A percentile compares a stretch with the other conserved stretches of the same genome.
Conservation (phyloP, 2,888 invertebrate genomes). For the Andrena trimmerana region DNA sequence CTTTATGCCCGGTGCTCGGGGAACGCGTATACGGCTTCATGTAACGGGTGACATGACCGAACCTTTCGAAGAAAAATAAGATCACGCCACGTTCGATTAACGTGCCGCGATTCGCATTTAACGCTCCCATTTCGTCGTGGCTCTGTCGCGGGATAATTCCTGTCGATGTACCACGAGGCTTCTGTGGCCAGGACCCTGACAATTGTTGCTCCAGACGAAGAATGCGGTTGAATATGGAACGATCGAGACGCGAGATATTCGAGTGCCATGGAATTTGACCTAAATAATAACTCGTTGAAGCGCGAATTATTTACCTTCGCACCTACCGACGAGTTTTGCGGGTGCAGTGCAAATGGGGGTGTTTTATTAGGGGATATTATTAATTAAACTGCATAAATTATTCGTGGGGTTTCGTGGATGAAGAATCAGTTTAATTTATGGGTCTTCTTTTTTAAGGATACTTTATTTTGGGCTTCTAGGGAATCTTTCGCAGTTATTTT, state of each 20-base stretch:
- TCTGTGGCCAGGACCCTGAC: neutral
- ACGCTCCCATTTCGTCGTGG: neutral
- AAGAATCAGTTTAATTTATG: too few relatives aligned
- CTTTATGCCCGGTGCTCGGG: conserved; percentile 71
- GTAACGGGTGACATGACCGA: conserved; percentile 73
- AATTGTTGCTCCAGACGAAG: neutral
- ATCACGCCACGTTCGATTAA: neutral
- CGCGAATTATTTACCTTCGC: conserved; percentile 1
- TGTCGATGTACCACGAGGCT: conserved; percentile 29
- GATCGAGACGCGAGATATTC: conserved; percentile 39
- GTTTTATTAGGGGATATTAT: neutral
- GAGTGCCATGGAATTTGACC: conserved; percentile 44
- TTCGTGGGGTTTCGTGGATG: too few relatives aligned
- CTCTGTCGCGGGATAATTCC: neutral
- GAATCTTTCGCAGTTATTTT: too few relatives aligned
- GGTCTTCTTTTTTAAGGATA: too few relatives aligned
- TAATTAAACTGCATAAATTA: neutral
- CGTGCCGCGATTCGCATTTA: neutral
- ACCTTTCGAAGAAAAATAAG: conserved; percentile 41
- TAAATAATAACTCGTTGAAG: conserved; percentile 38
- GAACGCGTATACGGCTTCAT: conserved; percentile 70
- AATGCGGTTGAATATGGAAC: conserved; percentile 39
- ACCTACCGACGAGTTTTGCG: neutral
- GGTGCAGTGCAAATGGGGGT: neutral
- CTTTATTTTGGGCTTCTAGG: too few relatives aligned